A percentile compares a stretch with the other conserved stretches of the same genome.
phyloP scores from a whole-genome alignment of 2,113 vertebrate species.

The Pomatostomus ruficeps region DNA sequence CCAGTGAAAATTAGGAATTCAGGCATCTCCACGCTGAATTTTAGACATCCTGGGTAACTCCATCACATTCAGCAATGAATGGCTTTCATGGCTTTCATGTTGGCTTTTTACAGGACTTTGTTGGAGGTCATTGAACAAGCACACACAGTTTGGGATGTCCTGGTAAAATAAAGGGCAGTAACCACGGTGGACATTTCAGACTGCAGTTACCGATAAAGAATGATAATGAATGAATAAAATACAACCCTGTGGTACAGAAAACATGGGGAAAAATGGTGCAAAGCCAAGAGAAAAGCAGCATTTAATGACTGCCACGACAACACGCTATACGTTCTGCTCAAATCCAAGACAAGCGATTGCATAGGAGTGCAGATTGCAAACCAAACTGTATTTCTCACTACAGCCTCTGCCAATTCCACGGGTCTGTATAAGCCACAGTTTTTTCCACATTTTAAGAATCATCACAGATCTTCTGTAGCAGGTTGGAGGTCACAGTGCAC shows the following conservation, averaged over 20 bases:
- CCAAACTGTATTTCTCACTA: background rate
- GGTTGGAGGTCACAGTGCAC: background rate
- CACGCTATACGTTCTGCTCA: background rate
- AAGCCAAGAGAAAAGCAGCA: background rate
- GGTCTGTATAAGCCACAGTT: rapidly evolving
- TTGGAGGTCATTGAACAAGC: background rate
- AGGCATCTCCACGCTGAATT: background rate
- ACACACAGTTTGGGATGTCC: background rate
- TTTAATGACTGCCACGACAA: background rate
- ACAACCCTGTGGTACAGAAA: background rate
- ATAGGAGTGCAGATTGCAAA: background rate
- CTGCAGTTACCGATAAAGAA: background rate
- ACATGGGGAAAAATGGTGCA: background rate
- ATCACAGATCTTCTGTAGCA: background rate
- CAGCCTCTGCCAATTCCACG: background rate
- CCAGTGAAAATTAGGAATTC: rapidly evolving
- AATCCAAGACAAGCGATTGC: background rate
- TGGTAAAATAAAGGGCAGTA: background rate
- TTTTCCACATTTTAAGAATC: background rate
- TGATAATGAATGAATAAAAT: background rate
- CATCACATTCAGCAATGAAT: background rate
- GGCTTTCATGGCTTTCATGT: background rate
- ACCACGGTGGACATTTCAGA: background rate
- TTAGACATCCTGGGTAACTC: background rate
- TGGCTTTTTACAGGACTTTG: background rate